A percentile compares a stretch with the other conserved stretches of the same genome.
These are phyloP conservation scores for Mustelus asterias DNA, from an alignment of 2,113 vertebrate genomes.

Conservation along the genomic window DNA sequence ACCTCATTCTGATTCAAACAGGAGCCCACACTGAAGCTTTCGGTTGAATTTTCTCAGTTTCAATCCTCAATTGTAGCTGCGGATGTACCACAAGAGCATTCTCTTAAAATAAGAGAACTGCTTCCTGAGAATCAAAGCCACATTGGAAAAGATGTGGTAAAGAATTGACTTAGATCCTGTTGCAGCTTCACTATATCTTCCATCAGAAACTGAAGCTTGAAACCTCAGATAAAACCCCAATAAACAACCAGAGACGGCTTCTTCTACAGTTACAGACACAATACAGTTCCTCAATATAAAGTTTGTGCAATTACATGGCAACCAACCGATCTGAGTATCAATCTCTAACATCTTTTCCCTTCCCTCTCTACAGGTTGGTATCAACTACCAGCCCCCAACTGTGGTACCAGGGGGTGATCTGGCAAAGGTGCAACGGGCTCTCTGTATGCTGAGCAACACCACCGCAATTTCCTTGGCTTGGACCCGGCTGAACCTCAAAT, in stretches of 20 bases:
- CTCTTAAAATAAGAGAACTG: not conserved
- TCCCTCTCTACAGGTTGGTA: constrained; percentile 15
- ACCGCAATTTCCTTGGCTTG: constrained; percentile 27
- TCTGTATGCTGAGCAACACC: constrained; percentile 32
- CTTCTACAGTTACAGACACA: not conserved
- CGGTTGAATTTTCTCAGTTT: not conserved
- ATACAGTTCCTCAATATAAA: too few relatives aligned
- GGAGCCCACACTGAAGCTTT: not conserved
- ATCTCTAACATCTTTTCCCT: not conserved
- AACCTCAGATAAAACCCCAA: not conserved
- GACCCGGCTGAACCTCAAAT: constrained; percentile 30
- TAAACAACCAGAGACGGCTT: not conserved
- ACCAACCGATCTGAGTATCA: too few relatives aligned
- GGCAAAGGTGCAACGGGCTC: constrained; percentile 31
- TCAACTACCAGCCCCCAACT: constrained; percentile 27
- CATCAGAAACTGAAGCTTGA: not conserved
- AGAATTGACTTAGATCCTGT: not conserved
- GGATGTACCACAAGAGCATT: not conserved
- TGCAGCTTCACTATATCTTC: not conserved
- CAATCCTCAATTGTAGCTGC: not conserved
- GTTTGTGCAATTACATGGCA: too few relatives aligned
- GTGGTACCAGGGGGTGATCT: constrained; percentile 36
- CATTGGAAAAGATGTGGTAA: not conserved
- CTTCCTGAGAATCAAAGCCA: not conserved
- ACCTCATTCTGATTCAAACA: not conserved